Base-by-base conservation (phyloP, 1,140 invertebrate species). In the Drosophila repletoides region DNA sequence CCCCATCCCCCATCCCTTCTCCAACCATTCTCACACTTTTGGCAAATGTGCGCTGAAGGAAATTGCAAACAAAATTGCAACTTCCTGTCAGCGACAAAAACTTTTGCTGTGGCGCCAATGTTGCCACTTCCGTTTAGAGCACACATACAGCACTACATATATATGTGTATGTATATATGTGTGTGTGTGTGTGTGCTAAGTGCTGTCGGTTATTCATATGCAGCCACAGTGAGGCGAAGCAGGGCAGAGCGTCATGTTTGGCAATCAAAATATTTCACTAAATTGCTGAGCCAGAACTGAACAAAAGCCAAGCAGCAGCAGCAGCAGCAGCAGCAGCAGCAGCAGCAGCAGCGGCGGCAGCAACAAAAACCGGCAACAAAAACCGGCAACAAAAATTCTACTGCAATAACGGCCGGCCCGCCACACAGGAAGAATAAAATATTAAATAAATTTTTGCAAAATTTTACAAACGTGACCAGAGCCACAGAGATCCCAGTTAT, bases 61-160 rank as follows among this genome's bases (percentile, higher is more conserved):
- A 86, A 86, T 86, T 86, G 81, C 80, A 86, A 86, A 86, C 80
- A 86, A 87, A 86, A 86, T 86, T 86, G 80, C 80, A 86, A 86
- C 80, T 86, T 86, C 80, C 80, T 86, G 80, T 81, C 80, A 87
- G 76, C 80, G 80, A 87, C 80, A 87, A 84, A 84, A 84, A 84
- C 79, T 84, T 84, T 84, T 86, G 79, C 79, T 83, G 64, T 77
- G 80, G 79, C 79, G 75, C 79, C 79, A 79, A 84, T 86, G 79
- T 86, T 84, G 79, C 79, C 79, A 84, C 79, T 84, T 84, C 79
- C 80, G 79, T 58, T 86, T 79, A 84, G 66, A 86, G 36, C 49
- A 49, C 31, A 51, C 40, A 58, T 19, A 69, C 52, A 67, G n/a
- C 17, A 31, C 14, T n/a, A 40, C 4, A 22, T 9, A 21, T 7